Evolutionary conservation across 2,113 vertebrate species (phyloP), one percentile per base, ranked within the genome.

Genomic region (Thalassarche chlororhynchos): DNA sequence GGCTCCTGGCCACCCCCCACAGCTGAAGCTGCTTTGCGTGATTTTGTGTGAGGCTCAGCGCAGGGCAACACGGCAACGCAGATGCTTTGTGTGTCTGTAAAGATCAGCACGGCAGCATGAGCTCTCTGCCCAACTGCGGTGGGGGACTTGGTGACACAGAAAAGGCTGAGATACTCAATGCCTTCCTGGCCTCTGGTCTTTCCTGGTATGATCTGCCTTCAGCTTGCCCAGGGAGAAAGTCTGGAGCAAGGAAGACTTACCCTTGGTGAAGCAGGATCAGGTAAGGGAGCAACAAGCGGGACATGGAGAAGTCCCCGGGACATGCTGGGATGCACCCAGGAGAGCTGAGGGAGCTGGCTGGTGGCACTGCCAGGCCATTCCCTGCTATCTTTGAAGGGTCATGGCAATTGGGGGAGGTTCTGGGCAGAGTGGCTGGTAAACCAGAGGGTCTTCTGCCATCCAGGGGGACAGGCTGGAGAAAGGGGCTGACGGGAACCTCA

Each of bases 31-130:
- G 42, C 25, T n/a, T 10, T 14, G 12, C 3, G 3, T 29, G 62
- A 15, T 29, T n/a, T 34, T 34, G 32, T 8, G 26, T 4, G 46
- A 9, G 46, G 46, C 44, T 82, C 17, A 8, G 51, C 51, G 2
- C 23, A 8, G 51, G 31, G 66, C 58, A 19, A 2, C 17, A 10
- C 2, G 2, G 36, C 34, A 7, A 2, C 0, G 14, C 51, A 6
- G 55, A 5, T 6, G 1, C 31, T 12, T n/a, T 0, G 3, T 9
- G 2, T 34, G 65, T 21, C 24, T 38, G 70, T 24, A 2, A 24
- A 28, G 76, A 5, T 42, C 47, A 16, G 40, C 14, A 5, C 0
- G 2, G 17, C 12, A 3, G 34, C 1, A 1, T 0, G 17, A 34
- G 44, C 74, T 62, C 29, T 17, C 38, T 42, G 58, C 17, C 15